A percentile compares a stretch with the other conserved stretches of the same genome.
phyloP scores from a whole-genome alignment of 37 sponge, comb jelly and placozoan genomes.

The Beroe ovata region DNA sequence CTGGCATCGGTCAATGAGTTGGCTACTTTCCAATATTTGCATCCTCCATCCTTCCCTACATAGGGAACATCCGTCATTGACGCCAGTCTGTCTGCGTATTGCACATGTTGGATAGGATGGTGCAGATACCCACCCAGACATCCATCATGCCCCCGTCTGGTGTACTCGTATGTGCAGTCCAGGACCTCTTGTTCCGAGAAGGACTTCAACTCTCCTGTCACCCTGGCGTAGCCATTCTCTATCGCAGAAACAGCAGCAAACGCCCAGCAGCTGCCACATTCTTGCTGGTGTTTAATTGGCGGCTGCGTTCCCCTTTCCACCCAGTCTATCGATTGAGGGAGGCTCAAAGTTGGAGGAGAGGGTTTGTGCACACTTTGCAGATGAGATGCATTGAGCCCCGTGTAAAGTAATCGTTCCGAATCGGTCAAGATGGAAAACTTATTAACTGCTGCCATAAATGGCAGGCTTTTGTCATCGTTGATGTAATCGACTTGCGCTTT shows the following conservation, averaged over 20 bases:
- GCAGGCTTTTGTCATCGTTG: slow-evolving; percentile 3
- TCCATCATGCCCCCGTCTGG: neutral
- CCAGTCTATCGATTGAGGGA: slow-evolving; percentile 3
- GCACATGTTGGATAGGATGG: neutral
- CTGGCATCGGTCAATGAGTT: slow-evolving; percentile 19
- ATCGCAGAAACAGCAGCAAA: slow-evolving; percentile 2
- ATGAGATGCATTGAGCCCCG: slow-evolving; percentile 28
- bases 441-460: slow-evolving; percentile 14
- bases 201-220: slow-evolving; percentile 1
- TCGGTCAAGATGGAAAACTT: slow-evolving; percentile 1
- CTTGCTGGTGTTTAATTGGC: neutral
- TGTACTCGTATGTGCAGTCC: slow-evolving; percentile 23
- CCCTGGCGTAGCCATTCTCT: neutral
- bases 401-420: neutral
- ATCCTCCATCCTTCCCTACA: neutral
- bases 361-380: neutral
- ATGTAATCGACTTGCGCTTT: neutral
- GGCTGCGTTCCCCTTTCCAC: neutral
- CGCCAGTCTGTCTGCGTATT: neutral
- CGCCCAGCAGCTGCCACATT: neutral
- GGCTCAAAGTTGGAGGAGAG: neutral
- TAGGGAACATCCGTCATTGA: neutral
- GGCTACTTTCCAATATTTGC: neutral
- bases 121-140: neutral
- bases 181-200: slow-evolving; percentile 32